phyloP scores from a whole-genome alignment of 2,888 invertebrate species.

The Dyspetes luteomarginatus region DNA sequence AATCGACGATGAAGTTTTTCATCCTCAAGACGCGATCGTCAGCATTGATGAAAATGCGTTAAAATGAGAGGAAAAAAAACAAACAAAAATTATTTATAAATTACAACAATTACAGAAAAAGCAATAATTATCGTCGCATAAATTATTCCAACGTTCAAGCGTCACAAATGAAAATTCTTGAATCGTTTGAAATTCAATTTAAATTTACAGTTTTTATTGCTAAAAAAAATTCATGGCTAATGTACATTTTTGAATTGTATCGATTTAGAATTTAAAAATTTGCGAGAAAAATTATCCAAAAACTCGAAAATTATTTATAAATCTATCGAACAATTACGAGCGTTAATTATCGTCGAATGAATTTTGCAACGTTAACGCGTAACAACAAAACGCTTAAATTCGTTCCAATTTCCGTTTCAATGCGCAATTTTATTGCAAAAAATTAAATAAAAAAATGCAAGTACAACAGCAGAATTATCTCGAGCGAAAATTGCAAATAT shows the following conservation, averaged over 20 bases:
- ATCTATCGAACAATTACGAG: not conserved
- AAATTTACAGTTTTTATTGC: too few relatives aligned
- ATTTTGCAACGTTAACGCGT: not conserved
- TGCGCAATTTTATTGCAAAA: not conserved
- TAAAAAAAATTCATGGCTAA: too few relatives aligned
- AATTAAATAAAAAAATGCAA: not conserved
- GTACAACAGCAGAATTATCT: constrained; percentile 4
- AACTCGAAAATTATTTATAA: too few relatives aligned
- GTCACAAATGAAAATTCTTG: not conserved
- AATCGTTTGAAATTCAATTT: too few relatives aligned
- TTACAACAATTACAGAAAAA: not conserved
- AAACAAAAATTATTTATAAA: not conserved
- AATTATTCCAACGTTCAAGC: not conserved
- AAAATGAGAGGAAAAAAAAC: not conserved
- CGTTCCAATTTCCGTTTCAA: not conserved
- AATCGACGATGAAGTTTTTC: constrained; percentile 49
- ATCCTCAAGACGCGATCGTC: constrained; percentile 15
- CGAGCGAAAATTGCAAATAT: not conserved
- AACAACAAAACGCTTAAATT: not conserved
- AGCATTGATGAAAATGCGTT: not conserved
- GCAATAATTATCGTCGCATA: not conserved
- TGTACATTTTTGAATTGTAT: too few relatives aligned
- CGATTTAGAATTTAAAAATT: too few relatives aligned
- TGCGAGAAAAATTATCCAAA: too few relatives aligned
- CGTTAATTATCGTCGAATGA: not conserved